Evolutionary conservation across 2,888 invertebrate genomes (phyloP), one percentile per base, ranked within the genome.

Genomic region (Sericinus montela): DNA sequence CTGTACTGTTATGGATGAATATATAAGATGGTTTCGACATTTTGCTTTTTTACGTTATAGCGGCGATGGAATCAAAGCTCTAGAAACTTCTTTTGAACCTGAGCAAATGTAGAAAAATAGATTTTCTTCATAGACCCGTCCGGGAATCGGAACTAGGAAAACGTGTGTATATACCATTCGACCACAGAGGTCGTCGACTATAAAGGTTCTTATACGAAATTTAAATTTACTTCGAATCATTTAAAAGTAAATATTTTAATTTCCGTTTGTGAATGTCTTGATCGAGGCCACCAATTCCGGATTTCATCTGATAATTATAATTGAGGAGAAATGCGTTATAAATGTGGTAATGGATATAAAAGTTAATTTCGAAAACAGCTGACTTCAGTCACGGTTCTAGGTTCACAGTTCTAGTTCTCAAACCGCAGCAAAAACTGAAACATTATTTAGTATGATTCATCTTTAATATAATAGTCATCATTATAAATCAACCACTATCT

Each of bases 401-500:
- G 63, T 66, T n/a, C n/a, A n/a, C n/a, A n/a, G n/a, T n/a, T n/a
- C n/a, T n/a, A n/a, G n/a, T n/a, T 67, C 64, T 68, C 65, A 64
- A 62, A 68, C 62, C 48, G 41, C 46, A 39, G 59, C 60, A 64
- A 67, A 65, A 65, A 67, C 48, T 52, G 59, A 50, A 60, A 60
- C 69, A 67, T 74, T 73, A 77, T 76, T 75, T 75, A 75, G 68
- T 65, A 69, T 72, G 78, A 79, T 67, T 77, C 75, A 70, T 67
- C 67, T 75, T 76, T 73, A 72, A 80, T 80, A 76, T 70, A 74
- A 79, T 73, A 73, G 75, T 79, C 76, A 81, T 82, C 75, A 76
- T 77, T 75, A 79, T 81, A 81, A 81, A 81, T 81, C 79, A 80
- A 62, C 57, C 65, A 75, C 75, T 80, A 83, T 82, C 80, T 77